These are phyloP conservation scores for Gymnoscopelus braueri DNA, from an alignment of 2,797 vertebrate genomes.

Conservation along the genomic window DNA sequence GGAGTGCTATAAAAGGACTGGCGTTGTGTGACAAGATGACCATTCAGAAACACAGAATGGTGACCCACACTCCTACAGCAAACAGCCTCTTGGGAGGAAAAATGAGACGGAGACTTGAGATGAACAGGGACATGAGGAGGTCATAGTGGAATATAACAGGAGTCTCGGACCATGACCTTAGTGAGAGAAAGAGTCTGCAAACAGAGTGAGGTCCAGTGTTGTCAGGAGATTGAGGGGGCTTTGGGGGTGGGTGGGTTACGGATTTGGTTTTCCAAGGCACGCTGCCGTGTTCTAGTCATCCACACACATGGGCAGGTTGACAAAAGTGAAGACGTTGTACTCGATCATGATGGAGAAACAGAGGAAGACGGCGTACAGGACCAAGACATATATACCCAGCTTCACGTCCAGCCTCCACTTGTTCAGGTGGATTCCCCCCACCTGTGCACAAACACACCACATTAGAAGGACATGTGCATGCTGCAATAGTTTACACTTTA, in stretches of 20 bases:
- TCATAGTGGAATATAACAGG: neutral
- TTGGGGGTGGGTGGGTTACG: slow-evolving; percentile 31
- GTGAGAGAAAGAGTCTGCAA: slow-evolving; percentile 23
- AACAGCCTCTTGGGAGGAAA: slow-evolving; percentile 41
- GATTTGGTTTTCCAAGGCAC: slow-evolving; percentile 64
- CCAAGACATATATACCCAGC: slow-evolving; percentile 90
- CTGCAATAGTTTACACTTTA: too few species aligned
- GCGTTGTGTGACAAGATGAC: slow-evolving; percentile 55
- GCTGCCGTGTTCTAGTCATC: slow-evolving; percentile 72
- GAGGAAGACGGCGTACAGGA: slow-evolving; percentile 92
- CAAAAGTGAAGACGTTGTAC: slow-evolving; percentile 98
- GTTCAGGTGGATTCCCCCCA: slow-evolving; percentile 92
- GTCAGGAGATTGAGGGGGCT: neutral
- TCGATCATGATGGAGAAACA: slow-evolving; percentile 98
- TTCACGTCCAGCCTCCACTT: slow-evolving; percentile 93
- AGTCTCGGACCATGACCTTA: neutral
- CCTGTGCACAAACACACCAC: slow-evolving; percentile 72
- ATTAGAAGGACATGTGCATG: neutral
- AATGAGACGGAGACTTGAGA: neutral
- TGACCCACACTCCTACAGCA: slow-evolving; percentile 32
- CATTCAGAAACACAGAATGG: slow-evolving; percentile 43
- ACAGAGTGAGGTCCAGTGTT: slow-evolving; percentile 58
- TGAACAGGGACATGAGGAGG: neutral
- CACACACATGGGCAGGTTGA: slow-evolving; percentile 97
- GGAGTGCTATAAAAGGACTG: slow-evolving; percentile 48